A percentile compares a stretch with the other conserved stretches of the same genome.
Evolutionary conservation across 2,888 invertebrate species (phyloP).

Genomic region (Tribolium freemani): DNA sequence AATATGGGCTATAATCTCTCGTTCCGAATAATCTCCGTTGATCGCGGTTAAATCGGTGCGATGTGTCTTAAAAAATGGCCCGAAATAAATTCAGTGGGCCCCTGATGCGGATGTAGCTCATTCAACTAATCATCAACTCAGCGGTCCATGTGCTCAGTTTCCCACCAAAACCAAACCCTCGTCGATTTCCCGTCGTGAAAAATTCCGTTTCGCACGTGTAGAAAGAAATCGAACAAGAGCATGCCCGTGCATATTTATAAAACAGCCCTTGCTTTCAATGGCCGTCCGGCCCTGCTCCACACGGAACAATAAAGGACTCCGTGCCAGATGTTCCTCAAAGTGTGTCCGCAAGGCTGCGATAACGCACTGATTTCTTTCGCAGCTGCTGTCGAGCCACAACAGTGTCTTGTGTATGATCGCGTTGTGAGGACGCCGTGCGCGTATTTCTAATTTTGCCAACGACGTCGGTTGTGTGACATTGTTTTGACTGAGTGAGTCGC

Average conservation of each 20-base stretch:
- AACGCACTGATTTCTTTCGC: constrained; percentile 54
- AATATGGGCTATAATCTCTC: not conserved
- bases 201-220: constrained; percentile 31
- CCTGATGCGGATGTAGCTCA: constrained; percentile 40
- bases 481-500: constrained; percentile 14
- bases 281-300: constrained; percentile 43
- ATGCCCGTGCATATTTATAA: constrained; percentile 39
- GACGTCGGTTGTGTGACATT: not conserved
- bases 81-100: constrained; percentile 32
- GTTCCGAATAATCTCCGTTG: not conserved
- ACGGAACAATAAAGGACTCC: constrained; percentile 49
- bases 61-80: constrained; percentile 25
- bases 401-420: constrained; percentile 39
- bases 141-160: constrained; percentile 29
- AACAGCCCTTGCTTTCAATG: constrained; percentile 18
- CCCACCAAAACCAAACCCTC: constrained; percentile 32
- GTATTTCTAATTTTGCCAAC: not conserved
- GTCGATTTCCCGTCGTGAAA: constrained; percentile 37
- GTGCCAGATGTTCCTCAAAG: constrained; percentile 53
- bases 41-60: constrained; percentile 4
- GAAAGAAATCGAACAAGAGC: constrained; percentile 1
- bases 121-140: constrained; percentile 37
- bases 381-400: constrained; percentile 43
- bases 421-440: constrained; percentile 23
- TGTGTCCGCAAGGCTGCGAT: constrained; percentile 37